These are phyloP conservation scores for Mesoligia furuncula DNA, from an alignment of 2,888 invertebrate genomes.

Conservation along the genomic window DNA sequence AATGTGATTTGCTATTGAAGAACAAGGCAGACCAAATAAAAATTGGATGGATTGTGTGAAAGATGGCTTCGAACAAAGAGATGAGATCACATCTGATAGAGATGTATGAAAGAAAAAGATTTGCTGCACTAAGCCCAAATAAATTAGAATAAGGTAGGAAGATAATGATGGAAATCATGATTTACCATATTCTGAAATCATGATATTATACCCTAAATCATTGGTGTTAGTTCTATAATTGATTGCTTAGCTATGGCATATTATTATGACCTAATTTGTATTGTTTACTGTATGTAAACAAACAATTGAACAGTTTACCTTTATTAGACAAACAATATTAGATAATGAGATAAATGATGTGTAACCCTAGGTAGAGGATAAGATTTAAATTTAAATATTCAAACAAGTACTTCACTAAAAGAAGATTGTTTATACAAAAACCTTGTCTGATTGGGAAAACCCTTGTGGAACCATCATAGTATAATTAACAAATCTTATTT, in stretches of 20 bases:
- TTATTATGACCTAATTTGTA: constrained; percentile 4
- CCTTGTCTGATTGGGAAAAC: not conserved
- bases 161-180: not conserved
- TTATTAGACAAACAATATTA: not conserved
- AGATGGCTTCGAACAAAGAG: not conserved
- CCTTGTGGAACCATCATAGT: not conserved
- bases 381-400: not conserved
- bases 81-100: not conserved
- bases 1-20: not conserved
- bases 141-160: not conserved
- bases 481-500: not conserved
- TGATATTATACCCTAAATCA: not conserved
- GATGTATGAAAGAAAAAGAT: not conserved
- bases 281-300: not conserved
- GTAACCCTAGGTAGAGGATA: not conserved
- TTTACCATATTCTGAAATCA: not conserved
- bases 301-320: not conserved
- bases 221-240: not conserved
- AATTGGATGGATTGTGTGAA: no score
- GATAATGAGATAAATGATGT: not conserved
- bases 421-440: not conserved
- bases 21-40: not conserved
- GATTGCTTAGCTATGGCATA: not conserved
- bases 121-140: not conserved
- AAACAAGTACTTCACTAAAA: not conserved